Base-by-base conservation (phyloP, 1,140 invertebrate species). In the Saxidomus purpurata region DNA sequence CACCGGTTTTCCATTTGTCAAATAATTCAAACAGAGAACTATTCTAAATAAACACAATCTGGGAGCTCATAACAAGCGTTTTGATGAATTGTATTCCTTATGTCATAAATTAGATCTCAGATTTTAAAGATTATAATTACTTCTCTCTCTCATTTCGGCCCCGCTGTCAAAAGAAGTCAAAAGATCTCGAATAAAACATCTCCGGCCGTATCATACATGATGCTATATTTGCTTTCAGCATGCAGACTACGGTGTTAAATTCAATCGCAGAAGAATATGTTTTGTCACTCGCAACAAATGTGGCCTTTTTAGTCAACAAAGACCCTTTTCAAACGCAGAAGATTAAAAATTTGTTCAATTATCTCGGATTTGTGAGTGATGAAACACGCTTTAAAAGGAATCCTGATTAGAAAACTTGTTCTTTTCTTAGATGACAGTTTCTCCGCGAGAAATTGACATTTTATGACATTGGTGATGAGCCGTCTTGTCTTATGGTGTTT, bases 381-480 rank as follows among this genome's bases (percentile, higher is more conserved):
- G 74, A 87, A 77, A 79, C 85, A 34, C 25, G 31, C 40, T 79
- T 87, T 79, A 63, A 63, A 77, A 77, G 52, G 76, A 61, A 63
- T 36, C n/a, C 71, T 87, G 85, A 87, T 87, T 87, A 87, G 71
- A 79, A 87, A 87, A 63, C 71, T 87, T 87, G 71, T 77, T 87
- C 85, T 76, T 85, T 85, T 85, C 82, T 85, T 71, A 0, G 63
- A 31, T 85, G 82, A 67, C 82, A 85, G 82, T 69, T 59, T 36
- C 67, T 69, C 15, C 52, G n/a, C 34, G 67, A 59, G 85, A 87
- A 87, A 87, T 87, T 87, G 85, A 87, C 85, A 87, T 87, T 87
- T 87, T 87, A 87, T 87, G 85, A 87, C 85, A 79, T 36, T 11
- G 9, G 25, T 17, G 49, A 79, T 77, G 52, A 79, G 31, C n/a